phyloP scores from a whole-genome alignment of 2,888 invertebrate species.

The Lingula anatina region DNA sequence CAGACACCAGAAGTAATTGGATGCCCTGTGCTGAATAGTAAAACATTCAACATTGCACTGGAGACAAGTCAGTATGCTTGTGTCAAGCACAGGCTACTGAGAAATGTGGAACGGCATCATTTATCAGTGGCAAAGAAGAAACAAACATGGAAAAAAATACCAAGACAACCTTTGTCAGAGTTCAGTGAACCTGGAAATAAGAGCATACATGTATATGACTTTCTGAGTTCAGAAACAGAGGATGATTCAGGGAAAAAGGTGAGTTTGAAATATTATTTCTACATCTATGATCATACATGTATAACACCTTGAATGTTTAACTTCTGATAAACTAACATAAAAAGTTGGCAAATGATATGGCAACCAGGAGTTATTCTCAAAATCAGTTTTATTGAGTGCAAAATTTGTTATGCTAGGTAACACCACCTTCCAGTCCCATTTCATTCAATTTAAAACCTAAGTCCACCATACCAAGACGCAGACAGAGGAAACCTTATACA shows the following conservation, averaged over 20 bases:
- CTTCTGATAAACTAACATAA: no score
- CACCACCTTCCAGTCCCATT: not conserved
- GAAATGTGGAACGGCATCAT: conserved; percentile 28
- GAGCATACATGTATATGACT: conserved; percentile 8
- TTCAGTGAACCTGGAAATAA: not conserved
- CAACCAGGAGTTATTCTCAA: no score
- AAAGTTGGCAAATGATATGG: no score
- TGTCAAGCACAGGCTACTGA: conserved; percentile 20
- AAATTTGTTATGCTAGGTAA: no score
- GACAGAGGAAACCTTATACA: conserved; percentile 25
- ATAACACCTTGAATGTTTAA: no score
- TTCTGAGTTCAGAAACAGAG: not conserved
- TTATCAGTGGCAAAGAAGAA: conserved; percentile 1
- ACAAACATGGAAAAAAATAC: no score
- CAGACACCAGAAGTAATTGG: conserved; percentile 6
- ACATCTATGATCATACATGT: not conserved
- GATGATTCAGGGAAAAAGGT: not conserved
- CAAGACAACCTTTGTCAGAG: not conserved
- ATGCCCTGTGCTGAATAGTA: conserved; percentile 23
- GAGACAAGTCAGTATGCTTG: conserved; percentile 34
- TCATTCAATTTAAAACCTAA: not conserved
- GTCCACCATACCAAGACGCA: conserved; percentile 1
- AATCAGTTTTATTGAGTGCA: no score
- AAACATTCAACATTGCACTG: conserved; percentile 32
- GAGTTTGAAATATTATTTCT: not conserved